A percentile compares a stretch with the other conserved stretches of the same genome.
phyloP scores from a whole-genome alignment of 2,113 vertebrate genomes.

The Corythornis vintsioides region DNA sequence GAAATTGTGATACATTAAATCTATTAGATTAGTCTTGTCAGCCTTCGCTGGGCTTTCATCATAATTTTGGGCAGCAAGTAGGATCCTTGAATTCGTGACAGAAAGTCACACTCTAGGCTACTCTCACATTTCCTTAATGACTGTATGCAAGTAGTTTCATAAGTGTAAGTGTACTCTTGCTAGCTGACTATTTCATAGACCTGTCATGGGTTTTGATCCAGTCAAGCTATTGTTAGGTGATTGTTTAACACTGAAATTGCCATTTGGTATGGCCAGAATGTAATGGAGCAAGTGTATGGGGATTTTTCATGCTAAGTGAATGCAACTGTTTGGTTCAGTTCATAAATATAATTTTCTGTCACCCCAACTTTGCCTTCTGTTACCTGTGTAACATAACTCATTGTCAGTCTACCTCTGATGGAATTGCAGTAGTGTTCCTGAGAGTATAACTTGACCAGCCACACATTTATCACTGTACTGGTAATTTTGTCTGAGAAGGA shows the following conservation, averaged over 20 bases:
- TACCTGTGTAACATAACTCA: background rate
- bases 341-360: background rate
- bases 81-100: background rate
- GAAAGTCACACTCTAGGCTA: background rate
- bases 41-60: background rate
- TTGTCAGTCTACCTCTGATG: background rate
- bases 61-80: background rate
- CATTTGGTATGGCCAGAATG: background rate
- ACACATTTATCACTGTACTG: background rate
- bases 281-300: background rate
- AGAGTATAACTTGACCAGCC: background rate
- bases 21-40: background rate
- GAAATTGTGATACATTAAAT: background rate
- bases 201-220: background rate
- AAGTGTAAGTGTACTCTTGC: background rate
- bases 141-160: background rate
- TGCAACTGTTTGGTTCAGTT: background rate
- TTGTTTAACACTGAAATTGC: background rate
- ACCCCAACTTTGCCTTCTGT: background rate
- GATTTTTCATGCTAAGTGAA: background rate
- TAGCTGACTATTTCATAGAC: background rate
- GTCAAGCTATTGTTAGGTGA: background rate
- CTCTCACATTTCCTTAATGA: background rate
- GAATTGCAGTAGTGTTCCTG: background rate
- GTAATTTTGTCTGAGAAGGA: background rate